Conservation (phyloP, 2,113 vertebrate genomes). For the Urocynchramus pylzowi region DNA sequence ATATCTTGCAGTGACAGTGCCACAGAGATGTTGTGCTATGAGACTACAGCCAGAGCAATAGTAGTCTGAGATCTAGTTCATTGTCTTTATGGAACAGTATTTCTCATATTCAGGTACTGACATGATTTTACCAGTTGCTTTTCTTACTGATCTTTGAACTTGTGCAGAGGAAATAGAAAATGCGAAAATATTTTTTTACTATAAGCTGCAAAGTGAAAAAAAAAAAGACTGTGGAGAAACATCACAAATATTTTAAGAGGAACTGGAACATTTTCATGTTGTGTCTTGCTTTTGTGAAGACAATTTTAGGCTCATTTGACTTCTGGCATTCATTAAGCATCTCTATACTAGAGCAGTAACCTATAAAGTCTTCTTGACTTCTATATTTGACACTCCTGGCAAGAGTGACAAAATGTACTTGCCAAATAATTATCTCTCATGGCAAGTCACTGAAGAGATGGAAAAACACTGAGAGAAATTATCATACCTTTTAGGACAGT, state of each 20-base stretch:
- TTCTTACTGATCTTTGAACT: not conserved
- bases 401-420: slow-evolving; percentile 43
- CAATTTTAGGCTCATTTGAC: slow-evolving; percentile 51
- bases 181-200: not conserved
- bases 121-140: not conserved
- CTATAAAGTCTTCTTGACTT: slow-evolving; percentile 39
- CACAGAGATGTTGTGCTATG: not conserved
- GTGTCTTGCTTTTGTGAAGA: slow-evolving; percentile 32
- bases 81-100: not conserved
- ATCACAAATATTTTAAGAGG: slow-evolving; percentile 1
- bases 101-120: not conserved
- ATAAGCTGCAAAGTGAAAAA: not conserved
- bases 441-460: slow-evolving; percentile 38
- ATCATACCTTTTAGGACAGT: slow-evolving; percentile 27
- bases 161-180: not conserved
- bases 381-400: slow-evolving; percentile 50
- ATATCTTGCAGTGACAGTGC: not conserved
- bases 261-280: slow-evolving; percentile 21
- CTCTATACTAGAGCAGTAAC: not conserved
- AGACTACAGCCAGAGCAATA: not conserved
- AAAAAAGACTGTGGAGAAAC: not conserved
- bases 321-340: slow-evolving; percentile 22
- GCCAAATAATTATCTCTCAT: slow-evolving; percentile 54
- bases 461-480: slow-evolving; percentile 53
- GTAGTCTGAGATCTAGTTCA: not conserved